Base-by-base conservation (phyloP, 2,888 invertebrate genomes). In the Leptothorax acervorum region DNA sequence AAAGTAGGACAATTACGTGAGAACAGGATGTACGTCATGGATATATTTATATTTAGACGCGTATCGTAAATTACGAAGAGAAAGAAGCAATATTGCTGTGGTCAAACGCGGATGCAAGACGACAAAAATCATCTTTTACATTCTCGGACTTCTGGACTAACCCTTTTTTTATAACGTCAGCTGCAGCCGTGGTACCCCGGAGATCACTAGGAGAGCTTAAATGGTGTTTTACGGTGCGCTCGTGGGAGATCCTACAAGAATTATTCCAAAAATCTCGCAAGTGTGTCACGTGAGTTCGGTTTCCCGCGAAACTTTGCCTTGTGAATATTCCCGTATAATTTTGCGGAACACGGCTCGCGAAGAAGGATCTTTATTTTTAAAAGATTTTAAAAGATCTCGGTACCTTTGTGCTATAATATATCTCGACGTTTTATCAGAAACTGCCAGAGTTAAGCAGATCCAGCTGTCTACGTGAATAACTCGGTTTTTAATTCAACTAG, bases 51-150 rank as follows among this genome's bases (percentile, higher is more conserved):
- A 51, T 51, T 51, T 88, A 88, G 86, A 62, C 65, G 71, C 65
- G 57, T 73, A 85, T 85, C 88, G 84, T 90, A 90, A 90, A 90
- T 90, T 87, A 90, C 83, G 23, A 23, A 39, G 74, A 81, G 75
- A 83, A 84, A 60, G 82, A 78, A 83, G 83, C 84, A 45, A 90
- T 90, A 90, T 90, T 90, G 86, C 85, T 76, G 65, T 63, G 84
- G 82, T 82, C 74, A 66, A 57, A 83, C 60, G 74, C 68, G 63
- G 31, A 82, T 68, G 57, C 62, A 74, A 63, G 62, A 71, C 12
- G 48, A 75, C 15, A 35, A 48, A 66, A 62, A 81, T 70, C 76
- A 74, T 73, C 79, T 42, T 51, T 35, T 63, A 57, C 71, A 62
- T 55, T 62, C 68, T 39, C 23, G n/a, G 66, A 68, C 42, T 42